A percentile compares a stretch with the other conserved stretches of the same genome.
These are phyloP conservation scores for silkworm (Bombyx mori) DNA, from an alignment of 1,140 invertebrate genomes.

Conservation along the genomic window DNA sequence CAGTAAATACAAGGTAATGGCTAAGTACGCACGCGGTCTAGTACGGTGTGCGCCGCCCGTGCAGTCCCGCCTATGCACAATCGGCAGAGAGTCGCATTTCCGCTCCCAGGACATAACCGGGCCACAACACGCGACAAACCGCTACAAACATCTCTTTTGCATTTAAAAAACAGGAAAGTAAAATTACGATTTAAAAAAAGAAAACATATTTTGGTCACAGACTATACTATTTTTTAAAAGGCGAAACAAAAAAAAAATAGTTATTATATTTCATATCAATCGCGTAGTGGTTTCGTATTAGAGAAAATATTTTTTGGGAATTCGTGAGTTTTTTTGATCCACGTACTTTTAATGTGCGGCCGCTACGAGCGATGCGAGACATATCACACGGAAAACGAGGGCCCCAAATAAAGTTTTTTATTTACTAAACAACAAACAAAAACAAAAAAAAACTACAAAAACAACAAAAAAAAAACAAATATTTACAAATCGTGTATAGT, in stretches of 20 bases:
- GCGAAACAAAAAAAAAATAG: constrained; percentile 10
- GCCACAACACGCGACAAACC: constrained; percentile 56
- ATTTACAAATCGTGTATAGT: constrained; percentile 44
- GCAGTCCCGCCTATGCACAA: constrained; percentile 69
- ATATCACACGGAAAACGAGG: constrained; percentile 68
- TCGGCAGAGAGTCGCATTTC: constrained; percentile 62
- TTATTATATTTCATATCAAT: constrained; percentile 56
- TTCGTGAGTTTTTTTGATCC: constrained; percentile 46
- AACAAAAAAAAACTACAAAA: background rate
- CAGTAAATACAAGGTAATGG: constrained; percentile 71
- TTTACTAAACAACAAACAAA: constrained; percentile 2
- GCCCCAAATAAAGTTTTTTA: constrained; percentile 41
- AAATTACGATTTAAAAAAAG: constrained; percentile 34
- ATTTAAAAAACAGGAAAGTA: constrained; percentile 20
- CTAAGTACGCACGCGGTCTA: constrained; percentile 68
- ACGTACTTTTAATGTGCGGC: constrained; percentile 23
- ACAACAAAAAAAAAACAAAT: constrained; percentile 27
- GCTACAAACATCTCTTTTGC: constrained; percentile 49
- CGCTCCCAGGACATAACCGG: constrained; percentile 43
- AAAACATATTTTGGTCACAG: constrained; percentile 48
- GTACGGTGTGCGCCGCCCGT: constrained; percentile 55
- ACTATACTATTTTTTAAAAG: constrained; percentile 51
- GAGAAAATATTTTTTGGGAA: constrained; percentile 48
- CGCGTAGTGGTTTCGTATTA: constrained; percentile 44
- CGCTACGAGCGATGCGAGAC: constrained; percentile 39